Evolutionary conservation across 2,113 vertebrate species (phyloP).

Genomic region (Anguilla rostrata): DNA sequence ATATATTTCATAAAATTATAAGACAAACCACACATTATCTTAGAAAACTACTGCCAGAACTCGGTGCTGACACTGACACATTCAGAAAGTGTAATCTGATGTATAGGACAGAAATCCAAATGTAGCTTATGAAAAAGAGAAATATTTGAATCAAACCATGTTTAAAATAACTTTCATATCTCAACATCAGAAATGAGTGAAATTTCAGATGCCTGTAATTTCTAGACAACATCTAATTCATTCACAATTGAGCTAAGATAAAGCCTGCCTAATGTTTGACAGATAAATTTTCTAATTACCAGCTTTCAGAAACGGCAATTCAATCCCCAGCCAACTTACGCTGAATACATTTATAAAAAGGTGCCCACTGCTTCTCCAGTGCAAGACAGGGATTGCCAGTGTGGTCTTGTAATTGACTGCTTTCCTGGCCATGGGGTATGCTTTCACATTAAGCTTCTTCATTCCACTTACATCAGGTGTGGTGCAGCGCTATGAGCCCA

Average conservation of each 20-base stretch:
- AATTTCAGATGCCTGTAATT: not conserved
- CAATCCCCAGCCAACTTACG: not conserved
- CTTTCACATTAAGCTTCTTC: not conserved
- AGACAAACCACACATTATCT: no score
- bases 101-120: no score
- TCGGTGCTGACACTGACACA: no score
- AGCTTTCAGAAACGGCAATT: not conserved
- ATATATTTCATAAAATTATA: no score
- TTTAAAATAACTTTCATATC: not conserved
- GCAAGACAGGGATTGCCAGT: not conserved
- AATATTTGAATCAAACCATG: no score
- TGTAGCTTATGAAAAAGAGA: no score
- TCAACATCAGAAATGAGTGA: not conserved
- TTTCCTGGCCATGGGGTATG: not conserved
- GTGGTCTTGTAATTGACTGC: not conserved
- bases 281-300: not conserved
- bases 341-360: not conserved
- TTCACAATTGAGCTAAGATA: not conserved
- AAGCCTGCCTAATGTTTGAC: not conserved
- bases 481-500: not conserved
- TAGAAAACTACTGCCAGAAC: no score
- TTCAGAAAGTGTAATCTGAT: no score
- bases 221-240: no score
- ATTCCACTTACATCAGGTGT: not conserved
- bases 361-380: not conserved